Evolutionary conservation across 2,113 vertebrate genomes (phyloP).

Genomic region (Campylomormyrus tamandua): DNA sequence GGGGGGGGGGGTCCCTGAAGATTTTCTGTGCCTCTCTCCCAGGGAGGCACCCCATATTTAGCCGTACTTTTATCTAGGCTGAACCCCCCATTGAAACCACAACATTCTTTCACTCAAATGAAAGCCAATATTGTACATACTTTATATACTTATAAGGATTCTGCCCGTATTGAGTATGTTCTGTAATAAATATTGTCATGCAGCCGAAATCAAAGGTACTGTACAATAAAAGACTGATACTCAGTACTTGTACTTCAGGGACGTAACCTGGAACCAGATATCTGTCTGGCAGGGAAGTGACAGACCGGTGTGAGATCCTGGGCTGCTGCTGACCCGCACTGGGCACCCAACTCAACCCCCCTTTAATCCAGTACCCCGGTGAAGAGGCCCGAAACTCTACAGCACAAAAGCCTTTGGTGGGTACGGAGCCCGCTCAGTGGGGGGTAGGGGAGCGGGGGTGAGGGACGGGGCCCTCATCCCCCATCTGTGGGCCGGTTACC

Average conservation of each 20-base stretch:
- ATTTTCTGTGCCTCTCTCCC: background rate
- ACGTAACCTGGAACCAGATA: background rate
- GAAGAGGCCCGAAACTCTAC: background rate
- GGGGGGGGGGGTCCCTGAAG: background rate
- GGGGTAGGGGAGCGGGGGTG: background rate
- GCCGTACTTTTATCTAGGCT: constrained; percentile 18
- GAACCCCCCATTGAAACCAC: constrained; percentile 21
- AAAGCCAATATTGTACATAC: constrained; percentile 25
- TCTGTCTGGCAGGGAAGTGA: background rate
- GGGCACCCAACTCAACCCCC: background rate
- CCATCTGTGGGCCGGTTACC: constrained; percentile 33
- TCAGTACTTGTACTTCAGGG: background rate
- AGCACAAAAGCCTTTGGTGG: constrained; percentile 3
- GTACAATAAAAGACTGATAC: background rate
- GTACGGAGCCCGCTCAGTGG: constrained; percentile 26
- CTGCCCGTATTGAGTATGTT: background rate
- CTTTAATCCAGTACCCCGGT: background rate
- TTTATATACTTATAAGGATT: constrained; percentile 3
- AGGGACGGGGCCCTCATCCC: constrained; percentile 27
- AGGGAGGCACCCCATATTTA: constrained; percentile 23
- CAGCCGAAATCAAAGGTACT: background rate
- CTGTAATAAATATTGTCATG: background rate
- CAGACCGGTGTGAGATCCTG: background rate
- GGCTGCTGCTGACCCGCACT: background rate
- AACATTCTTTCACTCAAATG: constrained; percentile 27